Conservation (phyloP, 2,113 vertebrate genomes). For the Salvelinus alpinus region DNA sequence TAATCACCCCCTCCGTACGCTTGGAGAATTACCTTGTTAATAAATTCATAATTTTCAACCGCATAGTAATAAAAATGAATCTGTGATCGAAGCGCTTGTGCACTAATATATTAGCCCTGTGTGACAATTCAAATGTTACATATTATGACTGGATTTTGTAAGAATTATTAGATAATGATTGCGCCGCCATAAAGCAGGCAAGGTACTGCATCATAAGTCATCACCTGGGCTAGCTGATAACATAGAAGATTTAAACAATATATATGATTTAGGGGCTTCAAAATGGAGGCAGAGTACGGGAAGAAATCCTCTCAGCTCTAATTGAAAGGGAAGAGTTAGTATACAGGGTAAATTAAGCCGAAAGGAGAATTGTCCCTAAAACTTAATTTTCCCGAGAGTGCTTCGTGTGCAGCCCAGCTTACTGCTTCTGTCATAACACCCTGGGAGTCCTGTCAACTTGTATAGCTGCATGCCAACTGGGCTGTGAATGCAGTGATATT, state of each 20-base stretch:
- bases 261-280: conserved; percentile 3
- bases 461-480: conserved; percentile 22
- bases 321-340: conserved; percentile 46
- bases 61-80: conserved; percentile 42
- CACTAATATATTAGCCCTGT: conserved; percentile 37
- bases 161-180: conserved; percentile 43
- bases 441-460: conserved; percentile 25
- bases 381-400: conserved; percentile 3
- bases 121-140: conserved; percentile 47
- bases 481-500: not conserved
- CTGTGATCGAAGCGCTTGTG: conserved; percentile 28
- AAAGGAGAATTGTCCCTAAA: conserved; percentile 7
- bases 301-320: conserved; percentile 15
- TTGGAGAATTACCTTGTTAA: conserved; percentile 21
- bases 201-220: conserved; percentile 23
- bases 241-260: not conserved
- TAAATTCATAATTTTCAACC: conserved; percentile 32
- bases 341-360: conserved; percentile 11
- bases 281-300: conserved; percentile 3
- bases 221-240: conserved; percentile 27
- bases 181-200: conserved; percentile 20
- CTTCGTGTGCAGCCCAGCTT: conserved; percentile 25
- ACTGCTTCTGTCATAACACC: conserved; percentile 34
- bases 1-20: not conserved
- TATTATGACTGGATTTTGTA: conserved; percentile 42